A percentile compares a stretch with the other conserved stretches of the same genome.
Conservation (phyloP, 92 coral and sea anemone species). For the Zoanthus sociatus region DNA sequence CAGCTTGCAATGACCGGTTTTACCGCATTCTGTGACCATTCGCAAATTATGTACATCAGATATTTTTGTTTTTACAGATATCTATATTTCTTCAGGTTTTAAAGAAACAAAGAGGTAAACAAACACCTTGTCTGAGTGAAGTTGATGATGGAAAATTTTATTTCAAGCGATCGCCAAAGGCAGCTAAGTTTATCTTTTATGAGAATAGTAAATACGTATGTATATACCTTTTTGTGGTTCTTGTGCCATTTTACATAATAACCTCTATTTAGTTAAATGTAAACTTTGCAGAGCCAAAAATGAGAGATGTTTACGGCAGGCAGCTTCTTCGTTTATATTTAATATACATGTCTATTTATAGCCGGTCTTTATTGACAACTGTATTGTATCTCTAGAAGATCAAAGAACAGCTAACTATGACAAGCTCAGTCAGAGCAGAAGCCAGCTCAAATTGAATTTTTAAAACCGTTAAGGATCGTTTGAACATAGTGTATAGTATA, state of each 20-base stretch:
- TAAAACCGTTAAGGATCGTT: background rate
- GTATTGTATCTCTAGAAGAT: background rate
- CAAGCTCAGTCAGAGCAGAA: background rate
- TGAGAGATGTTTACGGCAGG: background rate
- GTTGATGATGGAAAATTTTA: no score
- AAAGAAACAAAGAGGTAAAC: no score
- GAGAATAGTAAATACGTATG: background rate
- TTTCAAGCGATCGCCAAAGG: no score
- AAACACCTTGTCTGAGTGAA: no score
- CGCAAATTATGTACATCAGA: no score
- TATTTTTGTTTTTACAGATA: no score
- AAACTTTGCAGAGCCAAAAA: background rate
- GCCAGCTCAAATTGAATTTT: background rate
- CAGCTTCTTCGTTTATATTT: background rate
- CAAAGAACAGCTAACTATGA: background rate
- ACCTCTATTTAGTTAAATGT: background rate
- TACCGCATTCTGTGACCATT: no score
- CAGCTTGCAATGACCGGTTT: background rate
- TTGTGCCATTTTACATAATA: background rate
- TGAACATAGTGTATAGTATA: background rate
- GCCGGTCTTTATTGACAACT: slow-evolving; percentile 9
- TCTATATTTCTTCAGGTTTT: no score
- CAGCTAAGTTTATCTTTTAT: no score
- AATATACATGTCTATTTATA: background rate
- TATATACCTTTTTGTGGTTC: background rate